Conservation (phyloP, 1,140 invertebrate species). For the Tetranychus urticae region DNA sequence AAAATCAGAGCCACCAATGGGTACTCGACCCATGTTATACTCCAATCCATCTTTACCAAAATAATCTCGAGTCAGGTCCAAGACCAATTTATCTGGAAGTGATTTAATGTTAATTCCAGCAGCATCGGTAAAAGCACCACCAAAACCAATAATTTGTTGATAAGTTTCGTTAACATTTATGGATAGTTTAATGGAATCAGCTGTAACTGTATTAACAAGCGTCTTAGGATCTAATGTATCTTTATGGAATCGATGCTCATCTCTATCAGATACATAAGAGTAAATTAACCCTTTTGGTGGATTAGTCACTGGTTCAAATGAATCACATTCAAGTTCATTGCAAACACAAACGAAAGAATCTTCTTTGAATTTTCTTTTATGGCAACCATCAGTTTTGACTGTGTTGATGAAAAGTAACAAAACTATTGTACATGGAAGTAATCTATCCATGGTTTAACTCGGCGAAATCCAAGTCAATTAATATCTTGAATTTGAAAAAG, state of each 20-base stretch:
- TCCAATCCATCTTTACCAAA: constrained; percentile 17
- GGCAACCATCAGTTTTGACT: not conserved
- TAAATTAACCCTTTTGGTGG: not conserved
- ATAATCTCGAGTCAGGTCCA: constrained; percentile 18
- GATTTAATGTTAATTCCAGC: constrained; percentile 45
- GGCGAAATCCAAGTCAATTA: too few species aligned
- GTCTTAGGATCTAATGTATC: not conserved
- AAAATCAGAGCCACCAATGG: constrained; percentile 61
- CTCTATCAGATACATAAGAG: not conserved
- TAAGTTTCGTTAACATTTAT: too few species aligned
- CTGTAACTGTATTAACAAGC: not conserved
- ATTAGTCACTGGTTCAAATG: not conserved
- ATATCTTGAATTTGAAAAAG: too few species aligned
- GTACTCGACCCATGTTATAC: constrained; percentile 29
- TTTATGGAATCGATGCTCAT: not conserved
- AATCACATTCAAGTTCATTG: not conserved
- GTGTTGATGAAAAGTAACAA: too few species aligned
- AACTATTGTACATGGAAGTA: too few species aligned
- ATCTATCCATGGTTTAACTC: too few species aligned
- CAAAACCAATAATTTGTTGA: constrained; percentile 38
- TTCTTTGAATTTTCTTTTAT: not conserved
- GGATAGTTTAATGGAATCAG: too few species aligned
- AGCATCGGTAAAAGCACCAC: constrained; percentile 65
- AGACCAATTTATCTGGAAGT: constrained; percentile 28
- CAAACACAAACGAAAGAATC: not conserved